Base-by-base conservation (phyloP, 2,797 vertebrate species). In the Sebastes minor region DNA sequence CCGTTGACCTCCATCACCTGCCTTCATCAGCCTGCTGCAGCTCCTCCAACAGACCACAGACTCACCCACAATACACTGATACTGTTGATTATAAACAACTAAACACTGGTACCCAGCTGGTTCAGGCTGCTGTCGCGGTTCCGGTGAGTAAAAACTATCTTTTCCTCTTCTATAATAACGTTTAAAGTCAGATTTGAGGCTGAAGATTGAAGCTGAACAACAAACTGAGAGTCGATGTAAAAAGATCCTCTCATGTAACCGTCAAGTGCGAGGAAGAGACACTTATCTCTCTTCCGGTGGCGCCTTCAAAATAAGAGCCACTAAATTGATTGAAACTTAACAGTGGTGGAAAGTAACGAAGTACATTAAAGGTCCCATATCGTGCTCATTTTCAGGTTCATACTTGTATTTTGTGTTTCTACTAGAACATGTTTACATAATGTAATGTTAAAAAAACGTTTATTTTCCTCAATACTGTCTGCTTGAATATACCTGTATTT, bases 1-100 rank as follows among this genome's bases (percentile, higher is more conserved):
- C 53, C 67, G 70, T 60, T 81, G 80, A 78, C 83, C 68, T 88
- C 88, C 92, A 93, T 92, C 92, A 92, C 88, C 90, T 91, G 91
- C 27, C 86, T 78, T 80, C 92, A 93, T 92, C 78, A 62, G 79
- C 56, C 84, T 55, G 82, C 82, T 55, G 82, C 82, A 61, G 77
- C 86, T 84, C 35, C 13, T 38, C 35, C 4, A 38, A 6, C 35
- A 38, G 35, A 38, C 35, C 35, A 38, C 35, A 2, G 2, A 38
- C 35, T 38, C 12, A 14, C 35, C 12, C 35, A 38, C 35, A 38
- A 14, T 14, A 38, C 35, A 38, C 35, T 14, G 5, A 38, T 38
- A 38, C 35, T 38, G 35, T 38, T 38, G 35, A 6, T 38, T 6
- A 3, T 2, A 38, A 10, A 52, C 12, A 23, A 35, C 5, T 16